A percentile compares a stretch with the other conserved stretches of the same genome.
These are phyloP conservation scores for Lagria hirta DNA, from an alignment of 2,888 invertebrate genomes.

Conservation along the genomic window DNA sequence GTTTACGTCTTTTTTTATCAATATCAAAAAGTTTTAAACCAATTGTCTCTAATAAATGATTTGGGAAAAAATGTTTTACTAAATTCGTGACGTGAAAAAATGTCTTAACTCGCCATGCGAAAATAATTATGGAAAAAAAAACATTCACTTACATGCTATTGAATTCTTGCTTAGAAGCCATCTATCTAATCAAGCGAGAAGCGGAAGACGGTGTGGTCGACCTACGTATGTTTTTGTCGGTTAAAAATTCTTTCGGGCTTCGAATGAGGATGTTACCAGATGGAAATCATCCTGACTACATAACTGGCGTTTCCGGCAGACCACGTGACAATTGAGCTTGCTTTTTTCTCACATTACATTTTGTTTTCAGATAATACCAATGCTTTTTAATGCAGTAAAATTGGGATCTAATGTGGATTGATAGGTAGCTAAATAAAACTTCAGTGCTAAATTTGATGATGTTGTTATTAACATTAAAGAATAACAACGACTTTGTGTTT, in stretches of 20 bases:
- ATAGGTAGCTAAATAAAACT: conserved; percentile 33
- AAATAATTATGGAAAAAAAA: no score
- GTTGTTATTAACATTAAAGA: conserved; percentile 53
- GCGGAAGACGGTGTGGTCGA: conserved; percentile 23
- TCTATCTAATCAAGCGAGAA: conserved; percentile 15
- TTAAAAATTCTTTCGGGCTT: conserved; percentile 49
- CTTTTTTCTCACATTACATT: conserved; percentile 3
- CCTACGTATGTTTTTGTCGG: conserved; percentile 42
- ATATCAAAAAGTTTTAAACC: no score
- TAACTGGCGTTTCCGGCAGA: conserved; percentile 60
- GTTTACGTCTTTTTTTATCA: no score
- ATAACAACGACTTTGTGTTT: conserved; percentile 40
- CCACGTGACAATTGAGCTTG: conserved; percentile 12
- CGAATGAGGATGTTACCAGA: conserved; percentile 53
- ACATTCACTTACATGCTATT: no score
- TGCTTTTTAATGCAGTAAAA: neutral
- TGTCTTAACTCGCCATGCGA: no score
- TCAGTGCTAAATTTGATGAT: conserved; percentile 35
- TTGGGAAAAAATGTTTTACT: no score
- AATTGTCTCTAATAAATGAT: no score
- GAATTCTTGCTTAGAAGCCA: conserved; percentile 6
- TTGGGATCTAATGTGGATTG: neutral
- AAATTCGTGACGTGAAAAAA: no score
- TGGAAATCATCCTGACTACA: conserved; percentile 55
- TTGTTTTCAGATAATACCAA: neutral